Evolutionary conservation across 2,888 invertebrate species (phyloP), one percentile per base, ranked within the genome.

Genomic region (Polydrusus cervinus): DNA sequence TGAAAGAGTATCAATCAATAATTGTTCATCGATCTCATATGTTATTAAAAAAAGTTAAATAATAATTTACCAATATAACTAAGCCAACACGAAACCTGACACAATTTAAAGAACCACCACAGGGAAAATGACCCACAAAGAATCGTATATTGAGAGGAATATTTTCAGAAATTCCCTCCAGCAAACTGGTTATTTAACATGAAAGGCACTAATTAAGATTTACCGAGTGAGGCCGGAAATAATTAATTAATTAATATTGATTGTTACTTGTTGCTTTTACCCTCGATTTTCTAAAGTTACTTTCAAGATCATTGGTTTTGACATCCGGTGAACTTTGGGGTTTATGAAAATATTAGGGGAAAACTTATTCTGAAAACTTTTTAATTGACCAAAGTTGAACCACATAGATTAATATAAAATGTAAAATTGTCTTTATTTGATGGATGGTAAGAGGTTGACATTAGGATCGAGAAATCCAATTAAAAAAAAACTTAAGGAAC

Each of bases 101-200:
- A 47, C 9, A 47, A 16, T 16, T 47, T 3, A 16, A n/a, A 16
- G 3, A 16, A 57, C 20, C 57, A 16, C 38, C 18, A 18, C 38
- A 9, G 14, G 18, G 16, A 38, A 60, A 18, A 38, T 11, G 11
- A 38, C 57, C 57, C 57, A 16, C 34, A 38, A 38, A 34, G 34
- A 34, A 57, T 16, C 34, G 3, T 34, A 34, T 38, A 60, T 60
- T 16, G 38, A n/a, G 38, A n/a, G 38, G 14, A 60, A 60, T 10
- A 18, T 38, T 60, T 60, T n/a, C 5, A 11, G 34, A 60, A 60
- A 6, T 34, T 38, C 14, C 30, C 57, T 38, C 38, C 57, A 38
- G 38, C 57, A 60, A 60, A 38, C 57, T 38, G n/a, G 57, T 60
- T 60, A 60, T 60, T 60, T 60, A 60, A 60, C 57, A 60, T 60